Evolutionary conservation across 2,113 vertebrate genomes (phyloP), one percentile per base, ranked within the genome.

Genomic region (Hiodon tergisus): DNA sequence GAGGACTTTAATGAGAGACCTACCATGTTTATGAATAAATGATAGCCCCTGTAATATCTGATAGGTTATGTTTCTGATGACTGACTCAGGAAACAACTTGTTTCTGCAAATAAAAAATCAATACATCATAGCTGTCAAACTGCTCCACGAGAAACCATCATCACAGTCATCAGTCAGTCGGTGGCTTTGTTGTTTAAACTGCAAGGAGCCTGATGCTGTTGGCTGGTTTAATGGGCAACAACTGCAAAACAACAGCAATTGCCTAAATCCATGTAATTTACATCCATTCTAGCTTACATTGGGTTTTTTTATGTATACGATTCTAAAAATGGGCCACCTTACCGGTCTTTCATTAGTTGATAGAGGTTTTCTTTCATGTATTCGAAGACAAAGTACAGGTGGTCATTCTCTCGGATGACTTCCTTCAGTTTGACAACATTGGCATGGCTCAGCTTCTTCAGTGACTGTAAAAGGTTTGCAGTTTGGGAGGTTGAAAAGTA

Each of bases 321-420:
- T 5, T 2, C 0, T 17, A 58, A 59, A 57, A n/a, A 17, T 4
- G 13, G 55, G 8, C 6, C 8, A 0, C 76, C 87, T 78, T 91
- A 98, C 97, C 97, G 96, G 87, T 98, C 94, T 85, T 97, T 98
- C 97, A 99, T 99, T 71, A 99, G 90, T 81, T 99, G 96, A 86
- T 98, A 99, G 57, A 99, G 94, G 78, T 99, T 99, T 86, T 98
- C 96, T 87, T 99, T 99, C 97, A 99, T 98, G 83, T 98, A 99
- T 83, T 99, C 97, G 91, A 99, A 99, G 71, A 98, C 90, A 88
- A 99, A 99, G 88, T 98, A 99, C 79, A 99, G 95, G 70, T 98
- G 94, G 81, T 99, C 95, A 74, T 98, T 98, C 90, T 98, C 97
- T 87, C 97, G 86, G 87, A 99, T 97, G 31, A 99, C 97, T 89